A percentile compares a stretch with the other conserved stretches of the same genome.
Evolutionary conservation across 2,113 vertebrate genomes (phyloP).

Genomic region (Peucedramus taeniatus): DNA sequence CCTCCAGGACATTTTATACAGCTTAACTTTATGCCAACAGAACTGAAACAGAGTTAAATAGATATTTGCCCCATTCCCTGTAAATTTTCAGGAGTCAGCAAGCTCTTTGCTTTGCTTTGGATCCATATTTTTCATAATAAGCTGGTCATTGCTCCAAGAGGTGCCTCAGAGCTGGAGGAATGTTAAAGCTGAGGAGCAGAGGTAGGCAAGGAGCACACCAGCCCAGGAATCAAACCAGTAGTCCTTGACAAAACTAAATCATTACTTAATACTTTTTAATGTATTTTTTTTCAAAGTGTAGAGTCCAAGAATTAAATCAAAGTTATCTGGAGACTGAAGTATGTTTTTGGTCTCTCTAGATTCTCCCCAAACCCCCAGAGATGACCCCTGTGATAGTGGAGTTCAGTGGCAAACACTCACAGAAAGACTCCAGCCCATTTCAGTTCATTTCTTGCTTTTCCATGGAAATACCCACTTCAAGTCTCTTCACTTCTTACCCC

Average conservation of each 20-base stretch:
- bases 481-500: not conserved
- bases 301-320: not conserved
- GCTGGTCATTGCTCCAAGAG: fast-evolving
- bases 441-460: not conserved
- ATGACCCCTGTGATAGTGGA: not conserved
- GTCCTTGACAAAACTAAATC: not conserved
- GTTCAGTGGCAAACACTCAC: not conserved
- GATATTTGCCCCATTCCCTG: not conserved
- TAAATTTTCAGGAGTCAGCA: not conserved
- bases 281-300: not conserved
- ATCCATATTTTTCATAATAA: not conserved
- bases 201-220: not conserved
- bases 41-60: not conserved
- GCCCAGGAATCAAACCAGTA: not conserved
- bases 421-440: not conserved
- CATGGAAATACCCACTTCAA: not conserved
- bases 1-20: not conserved
- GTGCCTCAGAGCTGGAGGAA: not conserved
- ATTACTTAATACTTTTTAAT: not conserved
- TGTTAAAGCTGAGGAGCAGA: not conserved
- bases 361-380: not conserved
- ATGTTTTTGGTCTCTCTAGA: not conserved
- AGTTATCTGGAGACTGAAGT: not conserved
- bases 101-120: not conserved
- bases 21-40: not conserved